Base-by-base conservation (phyloP, 2,113 vertebrate species). In the Cyprinodon tularosa region DNA sequence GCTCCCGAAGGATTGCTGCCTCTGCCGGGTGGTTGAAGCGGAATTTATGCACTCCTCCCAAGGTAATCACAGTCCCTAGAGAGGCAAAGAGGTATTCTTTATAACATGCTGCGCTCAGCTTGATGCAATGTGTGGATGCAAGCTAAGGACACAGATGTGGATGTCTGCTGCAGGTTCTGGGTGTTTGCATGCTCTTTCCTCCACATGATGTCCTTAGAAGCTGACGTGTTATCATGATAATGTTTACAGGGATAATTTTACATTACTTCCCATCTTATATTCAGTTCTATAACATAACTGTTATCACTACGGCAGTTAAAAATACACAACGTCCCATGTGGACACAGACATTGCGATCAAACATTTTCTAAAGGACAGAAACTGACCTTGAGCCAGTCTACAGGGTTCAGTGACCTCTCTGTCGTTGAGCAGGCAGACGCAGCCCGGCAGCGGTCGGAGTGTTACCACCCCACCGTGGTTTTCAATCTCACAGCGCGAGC, bases 1-100 rank as follows among this genome's bases (percentile, higher is more conserved):
- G 95, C 78, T 95, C 96, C 72, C 96, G 94, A 75, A 98, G 94
- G 80, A 96, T 5, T 13, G 96, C 97, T 37, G 98, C 98, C 89
- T 99, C 97, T 57, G 95, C 96, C 0, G 98, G 98, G 81, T 99
- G 97, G 89, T 96, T 98, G 92, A 99, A 99, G 80, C 97, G 96
- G 85, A 99, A 99, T 72, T 93, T 98, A 72, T 96, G 95, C 66
- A 90, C 91, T 77, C 96, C 96, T 82, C 96, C 98, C 88, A 99
- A 88, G 12, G 95, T 95, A 93, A 99, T 94, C 66, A 99, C 90
- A 2, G 94, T 95, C 65, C 98, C 98, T 99, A 78, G 74, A 77
- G 80, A 85, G 38, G 70, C 48, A 76, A 8, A 86, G 9, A 85
- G 37, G 74, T 3, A 66, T 60, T 62, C 10, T 73, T 50, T 37